Base-by-base conservation (phyloP, 2,888 invertebrate species). In the Eremobia ochroleuca region DNA sequence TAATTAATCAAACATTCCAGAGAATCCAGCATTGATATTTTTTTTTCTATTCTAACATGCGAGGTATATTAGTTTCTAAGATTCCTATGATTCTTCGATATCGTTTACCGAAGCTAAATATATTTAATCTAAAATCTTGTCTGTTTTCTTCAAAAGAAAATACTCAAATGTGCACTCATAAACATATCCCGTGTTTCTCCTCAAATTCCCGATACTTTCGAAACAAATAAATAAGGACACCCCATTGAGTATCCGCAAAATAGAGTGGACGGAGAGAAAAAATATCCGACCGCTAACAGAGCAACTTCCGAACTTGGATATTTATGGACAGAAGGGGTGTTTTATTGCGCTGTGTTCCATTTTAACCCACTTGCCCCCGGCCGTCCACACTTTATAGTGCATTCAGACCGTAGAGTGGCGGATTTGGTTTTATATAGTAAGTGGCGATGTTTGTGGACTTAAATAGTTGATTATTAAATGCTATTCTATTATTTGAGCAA, bases 241-340 rank as follows among this genome's bases (percentile, higher is more conserved):
- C 93, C 95, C 89, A 88, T 91, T 89, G 92, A 88, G 88, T 91
- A 91, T 91, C 92, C 94, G 94, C 95, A 95, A 96, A 95, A 96
- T 95, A 95, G 95, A 94, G 92, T 92, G 93, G 93, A 92, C 92
- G 88, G 92, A 93, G 91, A 92, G 85, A 94, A 91, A 94, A 94
- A 95, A 87, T 92, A 94, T 93, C 94, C 95, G 94, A 96, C 96
- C 96, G 94, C 96, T 95, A 96, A 96, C 96, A 94, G 96, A 95
- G 92, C 95, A 93, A 95, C 95, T 96, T 96, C 96, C 96, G 95
- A 96, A 96, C 94, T 87, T 85, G 94, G 95, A 96, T 96, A 96
- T 96, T 96, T 97, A 97, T 96, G 96, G 95, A 94, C 94, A 95
- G 94, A 94, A 95, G 96, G 96, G 96, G 94, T 96, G 95, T 93